Evolutionary conservation across 1,140 invertebrate species (phyloP).

Genomic region (Drosophila jambulina): DNA sequence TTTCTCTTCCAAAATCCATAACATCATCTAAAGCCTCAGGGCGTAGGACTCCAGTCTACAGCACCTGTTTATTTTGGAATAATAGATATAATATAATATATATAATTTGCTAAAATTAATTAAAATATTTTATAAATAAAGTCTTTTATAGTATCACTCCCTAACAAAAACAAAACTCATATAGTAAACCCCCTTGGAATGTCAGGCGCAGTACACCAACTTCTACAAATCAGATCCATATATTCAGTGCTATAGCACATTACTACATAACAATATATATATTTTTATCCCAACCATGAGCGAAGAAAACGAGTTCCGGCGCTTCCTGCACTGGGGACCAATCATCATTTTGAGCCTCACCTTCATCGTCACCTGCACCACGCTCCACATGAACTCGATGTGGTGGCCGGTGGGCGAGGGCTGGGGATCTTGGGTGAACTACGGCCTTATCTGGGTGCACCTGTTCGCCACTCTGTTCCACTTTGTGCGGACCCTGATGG

Average conservation of each 20-base stretch:
- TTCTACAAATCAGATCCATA: background rate
- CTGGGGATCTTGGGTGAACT: constrained; percentile 1
- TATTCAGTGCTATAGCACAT: background rate
- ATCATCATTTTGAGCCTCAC: background rate
- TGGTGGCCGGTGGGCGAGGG: constrained; percentile 37
- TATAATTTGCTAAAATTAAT: background rate
- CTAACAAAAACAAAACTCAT: fast-evolving
- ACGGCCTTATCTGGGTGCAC: constrained; percentile 24
- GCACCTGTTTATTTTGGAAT: background rate
- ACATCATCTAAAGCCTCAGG: background rate
- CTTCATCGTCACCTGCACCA: background rate
- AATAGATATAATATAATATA: background rate
- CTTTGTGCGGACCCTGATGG: constrained; percentile 32
- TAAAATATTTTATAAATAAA: background rate
- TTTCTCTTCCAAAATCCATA: background rate
- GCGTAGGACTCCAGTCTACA: background rate
- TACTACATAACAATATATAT: background rate
- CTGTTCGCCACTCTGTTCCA: constrained; percentile 27
- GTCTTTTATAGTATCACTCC: background rate
- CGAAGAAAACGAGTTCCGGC: constrained; percentile 10
- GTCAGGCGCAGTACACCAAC: background rate
- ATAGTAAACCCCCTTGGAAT: background rate
- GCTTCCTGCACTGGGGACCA: constrained; percentile 63
- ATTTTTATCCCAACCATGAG: background rate
- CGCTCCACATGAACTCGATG: constrained; percentile 32